These are phyloP conservation scores for Sebastes taczanowskii DNA, from an alignment of 2,797 vertebrate species.

Conservation along the genomic window DNA sequence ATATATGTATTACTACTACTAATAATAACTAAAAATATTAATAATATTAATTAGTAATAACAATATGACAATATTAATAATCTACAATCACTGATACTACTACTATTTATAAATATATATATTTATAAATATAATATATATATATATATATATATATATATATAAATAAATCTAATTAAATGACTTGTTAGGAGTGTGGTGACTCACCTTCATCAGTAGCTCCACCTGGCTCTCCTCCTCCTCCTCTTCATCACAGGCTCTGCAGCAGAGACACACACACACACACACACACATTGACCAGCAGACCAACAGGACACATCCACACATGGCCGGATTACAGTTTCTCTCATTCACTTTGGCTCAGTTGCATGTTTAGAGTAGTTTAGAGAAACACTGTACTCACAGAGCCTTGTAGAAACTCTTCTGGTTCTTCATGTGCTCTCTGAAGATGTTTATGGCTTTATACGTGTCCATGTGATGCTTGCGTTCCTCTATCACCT, in stretches of 20 bases:
- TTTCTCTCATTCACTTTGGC: too few species aligned
- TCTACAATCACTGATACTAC: neutral
- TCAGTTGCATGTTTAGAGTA: neutral
- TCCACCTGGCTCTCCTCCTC: too few species aligned
- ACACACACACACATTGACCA: too few species aligned
- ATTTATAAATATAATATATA: too few species aligned
- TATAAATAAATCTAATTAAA: too few species aligned
- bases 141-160: too few species aligned
- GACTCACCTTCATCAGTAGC: neutral
- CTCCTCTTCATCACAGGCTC: constrained; percentile 5
- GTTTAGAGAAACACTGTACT: neutral
- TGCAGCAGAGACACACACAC: neutral
- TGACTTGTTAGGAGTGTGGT: neutral
- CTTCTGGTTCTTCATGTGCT: constrained; percentile 46
- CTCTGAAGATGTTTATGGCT: constrained; percentile 48
- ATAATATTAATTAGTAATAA: neutral
- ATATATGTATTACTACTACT: neutral
- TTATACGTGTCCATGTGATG: neutral
- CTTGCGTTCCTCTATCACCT: neutral
- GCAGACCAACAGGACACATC: too few species aligned
- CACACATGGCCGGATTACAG: neutral
- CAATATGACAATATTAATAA: neutral
- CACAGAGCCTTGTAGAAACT: constrained; percentile 26
- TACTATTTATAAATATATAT: too few species aligned
- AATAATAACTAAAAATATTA: neutral